These are phyloP conservation scores for Serripes groenlandicus DNA, from an alignment of 2,888 invertebrate species.

Conservation along the genomic window DNA sequence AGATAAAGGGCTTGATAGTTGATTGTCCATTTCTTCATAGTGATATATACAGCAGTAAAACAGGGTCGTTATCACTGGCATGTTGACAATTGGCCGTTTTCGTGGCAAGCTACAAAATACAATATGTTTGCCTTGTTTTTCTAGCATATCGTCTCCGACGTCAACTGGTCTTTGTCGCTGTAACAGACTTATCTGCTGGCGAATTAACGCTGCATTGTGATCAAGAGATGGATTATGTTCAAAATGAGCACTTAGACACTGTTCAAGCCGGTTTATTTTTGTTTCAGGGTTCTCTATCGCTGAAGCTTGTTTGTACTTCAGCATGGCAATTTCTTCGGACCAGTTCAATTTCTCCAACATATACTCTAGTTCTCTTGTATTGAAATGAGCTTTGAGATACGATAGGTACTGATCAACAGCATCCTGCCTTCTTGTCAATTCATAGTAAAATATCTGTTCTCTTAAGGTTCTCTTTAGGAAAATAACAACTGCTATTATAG, in stretches of 20 bases:
- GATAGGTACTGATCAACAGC: constrained; percentile 84
- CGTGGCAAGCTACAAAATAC: constrained; percentile 85
- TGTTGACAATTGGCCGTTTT: constrained; percentile 83
- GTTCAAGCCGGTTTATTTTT: constrained; percentile 77
- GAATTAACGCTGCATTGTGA: constrained; percentile 75
- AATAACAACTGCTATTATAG: constrained; percentile 85
- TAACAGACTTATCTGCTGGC: constrained; percentile 82
- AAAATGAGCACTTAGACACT: constrained; percentile 82
- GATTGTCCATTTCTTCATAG: constrained; percentile 83
- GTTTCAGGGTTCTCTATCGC: constrained; percentile 68
- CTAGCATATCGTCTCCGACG: constrained; percentile 81
- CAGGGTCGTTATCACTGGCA: constrained; percentile 86
- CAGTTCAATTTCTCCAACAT: constrained; percentile 22
- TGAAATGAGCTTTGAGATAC: constrained; percentile 79
- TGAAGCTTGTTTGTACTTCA: constrained; percentile 80
- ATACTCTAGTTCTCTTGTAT: constrained; percentile 65
- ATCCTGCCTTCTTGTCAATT: constrained; percentile 78
- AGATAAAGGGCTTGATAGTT: constrained; percentile 83
- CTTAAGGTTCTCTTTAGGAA: constrained; percentile 82
- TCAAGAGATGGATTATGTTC: constrained; percentile 73
- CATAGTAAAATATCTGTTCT: constrained; percentile 79
- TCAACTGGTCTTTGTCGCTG: constrained; percentile 85
- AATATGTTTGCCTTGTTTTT: constrained; percentile 71
- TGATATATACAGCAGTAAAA: constrained; percentile 87
- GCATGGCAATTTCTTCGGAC: constrained; percentile 9